Conservation (phyloP, 2,797 vertebrate genomes). For the Diplodus sargus region DNA sequence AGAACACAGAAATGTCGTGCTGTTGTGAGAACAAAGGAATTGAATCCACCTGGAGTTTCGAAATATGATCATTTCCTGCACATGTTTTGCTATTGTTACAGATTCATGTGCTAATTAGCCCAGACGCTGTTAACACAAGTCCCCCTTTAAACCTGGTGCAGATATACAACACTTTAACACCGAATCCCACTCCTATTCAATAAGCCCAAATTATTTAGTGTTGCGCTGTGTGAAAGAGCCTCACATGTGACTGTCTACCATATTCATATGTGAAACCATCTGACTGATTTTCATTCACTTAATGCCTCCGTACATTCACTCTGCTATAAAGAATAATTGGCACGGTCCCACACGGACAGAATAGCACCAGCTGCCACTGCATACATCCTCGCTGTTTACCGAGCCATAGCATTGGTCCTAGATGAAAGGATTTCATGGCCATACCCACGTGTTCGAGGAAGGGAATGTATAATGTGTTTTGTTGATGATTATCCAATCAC, state of each 20-base stretch:
- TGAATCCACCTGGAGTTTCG: conserved; percentile 16
- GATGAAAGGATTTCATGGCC: conserved; percentile 50
- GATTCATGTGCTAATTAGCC: conserved; percentile 4
- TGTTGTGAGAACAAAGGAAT: background rate
- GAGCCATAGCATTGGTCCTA: conserved; percentile 36
- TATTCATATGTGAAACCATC: conserved; percentile 24
- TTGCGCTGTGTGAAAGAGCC: conserved; percentile 1
- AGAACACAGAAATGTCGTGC: conserved; percentile 27
- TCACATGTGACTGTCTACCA: conserved; percentile 20
- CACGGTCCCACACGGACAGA: conserved; percentile 51
- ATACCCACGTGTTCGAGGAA: conserved; percentile 13
- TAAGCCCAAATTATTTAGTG: conserved; percentile 15
- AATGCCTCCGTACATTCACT: conserved; percentile 49
- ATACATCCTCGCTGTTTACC: conserved; percentile 53
- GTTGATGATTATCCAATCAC: conserved; percentile 32
- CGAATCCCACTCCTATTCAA: background rate
- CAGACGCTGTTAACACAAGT: background rate
- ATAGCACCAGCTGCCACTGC: conserved; percentile 60
- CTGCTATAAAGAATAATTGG: conserved; percentile 60
- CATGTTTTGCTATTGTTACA: background rate
- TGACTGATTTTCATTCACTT: conserved; percentile 59
- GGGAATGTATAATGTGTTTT: conserved; percentile 41
- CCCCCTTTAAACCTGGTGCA: conserved; percentile 6
- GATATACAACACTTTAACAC: background rate
- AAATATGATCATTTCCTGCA: conserved; percentile 6